These are phyloP conservation scores for Drosophila trapezifrons DNA, from an alignment of 1,140 invertebrate genomes.

Conservation along the genomic window DNA sequence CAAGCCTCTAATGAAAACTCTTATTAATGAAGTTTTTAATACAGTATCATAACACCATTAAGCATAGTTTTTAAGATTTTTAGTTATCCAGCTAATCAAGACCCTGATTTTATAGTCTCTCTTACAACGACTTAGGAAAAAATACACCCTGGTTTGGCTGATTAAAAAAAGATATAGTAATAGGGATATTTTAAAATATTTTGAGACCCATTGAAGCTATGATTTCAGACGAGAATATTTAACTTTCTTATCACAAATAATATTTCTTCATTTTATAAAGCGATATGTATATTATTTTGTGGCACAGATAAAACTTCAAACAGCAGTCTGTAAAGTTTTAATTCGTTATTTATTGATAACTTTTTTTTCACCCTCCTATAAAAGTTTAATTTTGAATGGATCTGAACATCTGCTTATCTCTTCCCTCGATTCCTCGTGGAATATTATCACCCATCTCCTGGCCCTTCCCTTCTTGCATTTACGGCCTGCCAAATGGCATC, in stretches of 20 bases:
- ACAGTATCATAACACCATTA: no score
- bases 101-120: background rate
- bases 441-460: conserved; percentile 18
- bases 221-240: background rate
- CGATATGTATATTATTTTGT: background rate
- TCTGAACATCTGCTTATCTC: conserved; percentile 34
- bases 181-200: background rate
- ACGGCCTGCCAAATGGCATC: conserved; percentile 47
- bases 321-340: conserved; percentile 33
- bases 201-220: background rate
- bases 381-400: conserved; percentile 29
- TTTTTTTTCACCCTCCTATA: conserved; percentile 6
- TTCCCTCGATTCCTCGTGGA: no score
- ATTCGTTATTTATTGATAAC: conserved; percentile 34
- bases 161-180: background rate
- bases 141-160: background rate
- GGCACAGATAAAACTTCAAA: background rate
- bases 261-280: background rate
- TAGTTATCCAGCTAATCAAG: background rate
- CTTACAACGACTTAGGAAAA: background rate
- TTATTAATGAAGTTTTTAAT: no score
- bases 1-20: no score
- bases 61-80: no score
- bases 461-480: conserved; percentile 23
- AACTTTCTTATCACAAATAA: background rate